Base-by-base conservation (phyloP, 2,797 vertebrate genomes). In the Phalloptychus januarius region DNA sequence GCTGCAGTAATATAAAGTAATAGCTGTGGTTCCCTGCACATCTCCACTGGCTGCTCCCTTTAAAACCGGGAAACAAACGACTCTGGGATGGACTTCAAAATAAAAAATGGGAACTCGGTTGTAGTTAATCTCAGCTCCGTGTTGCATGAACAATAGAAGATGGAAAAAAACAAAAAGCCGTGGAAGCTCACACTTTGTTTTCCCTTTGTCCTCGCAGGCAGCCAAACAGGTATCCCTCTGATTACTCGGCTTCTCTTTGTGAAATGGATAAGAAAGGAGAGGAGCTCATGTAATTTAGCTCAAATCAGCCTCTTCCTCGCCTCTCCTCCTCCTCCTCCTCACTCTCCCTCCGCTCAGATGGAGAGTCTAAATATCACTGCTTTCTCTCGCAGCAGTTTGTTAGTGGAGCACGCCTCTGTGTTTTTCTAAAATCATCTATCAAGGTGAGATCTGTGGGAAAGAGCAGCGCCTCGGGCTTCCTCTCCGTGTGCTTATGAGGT, bases 401-500 rank as follows among this genome's bases (percentile, higher is more conserved):
- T 93, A 92, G 92, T 88, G 86, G 79, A 87, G 88, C 90, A 90
- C 91, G 91, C 92, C 92, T 91, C 91, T 86, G 89, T 90, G 91
- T 91, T 91, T 91, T 87, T 87, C 88, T 80, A 86, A 87, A 92
- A 92, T 89, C 92, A 94, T 94, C 93, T 92, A 94, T 94, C 93
- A 94, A 92, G 93, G 93, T 93, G 93, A 91, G 91, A 89, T 90
- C 90, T 93, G 91, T 93, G 91, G 92, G 89, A 92, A 90, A 88
- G 93, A 89, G 88, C 91, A 82, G 88, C 74, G 90, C 93, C 93
- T 91, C 87, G 83, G 92, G 93, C 89, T 88, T 91, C 87, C 87
- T 92, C 88, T 86, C 83, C 80, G 82, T 83, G 90, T 90, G 92
- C 91, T 94, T 93, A 93, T 94, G 91, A 94, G 92, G 77, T 92